These are phyloP conservation scores for Heteronetta atricapilla DNA, from an alignment of 2,113 vertebrate genomes.

Conservation along the genomic window DNA sequence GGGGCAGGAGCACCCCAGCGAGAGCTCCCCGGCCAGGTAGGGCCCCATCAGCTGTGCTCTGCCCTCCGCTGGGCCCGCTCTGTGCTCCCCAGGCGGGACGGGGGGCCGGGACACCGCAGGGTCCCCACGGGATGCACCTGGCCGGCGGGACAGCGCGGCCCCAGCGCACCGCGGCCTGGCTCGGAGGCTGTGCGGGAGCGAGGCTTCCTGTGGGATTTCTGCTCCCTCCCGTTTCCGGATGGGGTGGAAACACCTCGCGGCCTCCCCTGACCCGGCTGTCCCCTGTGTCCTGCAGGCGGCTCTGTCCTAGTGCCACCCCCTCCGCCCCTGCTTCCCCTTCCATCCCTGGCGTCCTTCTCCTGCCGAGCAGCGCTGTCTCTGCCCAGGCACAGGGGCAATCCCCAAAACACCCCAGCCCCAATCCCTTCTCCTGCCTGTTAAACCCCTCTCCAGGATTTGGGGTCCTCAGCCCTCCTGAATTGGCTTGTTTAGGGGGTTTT, in stretches of 20 bases:
- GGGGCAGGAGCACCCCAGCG: not conserved
- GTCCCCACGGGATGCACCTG: slow-evolving; percentile 38
- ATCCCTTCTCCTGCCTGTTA: not conserved
- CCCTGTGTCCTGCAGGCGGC: not conserved
- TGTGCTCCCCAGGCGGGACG: not conserved
- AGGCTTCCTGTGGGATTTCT: slow-evolving; percentile 63
- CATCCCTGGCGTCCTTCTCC: not conserved
- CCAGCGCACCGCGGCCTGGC: not conserved
- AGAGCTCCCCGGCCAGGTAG: slow-evolving; percentile 7
- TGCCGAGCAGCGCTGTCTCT: rapidly evolving
- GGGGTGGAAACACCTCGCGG: not conserved
- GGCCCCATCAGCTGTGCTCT: not conserved
- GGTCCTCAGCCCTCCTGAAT: not conserved
- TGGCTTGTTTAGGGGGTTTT: not conserved
- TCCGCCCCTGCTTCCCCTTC: not conserved
- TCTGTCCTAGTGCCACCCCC: not conserved
- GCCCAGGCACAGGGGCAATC: not conserved
- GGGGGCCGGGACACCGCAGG: not conserved
- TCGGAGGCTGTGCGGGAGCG: not conserved
- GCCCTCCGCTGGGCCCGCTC: not conserved
- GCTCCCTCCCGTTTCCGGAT: slow-evolving; percentile 22
- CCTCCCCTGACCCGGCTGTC: not conserved
- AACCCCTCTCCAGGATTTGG: not conserved
- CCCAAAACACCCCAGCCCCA: rapidly evolving
- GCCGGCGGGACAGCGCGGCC: rapidly evolving